A percentile compares a stretch with the other conserved stretches of the same genome.
phyloP scores from a whole-genome alignment of 2,797 vertebrate genomes.

The Limosa lapponica region DNA sequence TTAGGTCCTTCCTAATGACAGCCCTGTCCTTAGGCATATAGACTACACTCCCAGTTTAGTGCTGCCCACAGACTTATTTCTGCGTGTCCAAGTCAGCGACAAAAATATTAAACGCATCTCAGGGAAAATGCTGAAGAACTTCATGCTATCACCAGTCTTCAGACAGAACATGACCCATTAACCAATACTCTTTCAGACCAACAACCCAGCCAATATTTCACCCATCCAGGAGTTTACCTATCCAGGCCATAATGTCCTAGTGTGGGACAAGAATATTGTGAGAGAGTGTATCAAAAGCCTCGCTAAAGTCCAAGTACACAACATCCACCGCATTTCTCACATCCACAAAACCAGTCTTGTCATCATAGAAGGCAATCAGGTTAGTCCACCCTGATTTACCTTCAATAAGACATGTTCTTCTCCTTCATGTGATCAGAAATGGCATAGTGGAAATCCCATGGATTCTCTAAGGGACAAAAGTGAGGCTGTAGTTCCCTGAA shows the following conservation, averaged over 20 bases:
- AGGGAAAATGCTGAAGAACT: neutral
- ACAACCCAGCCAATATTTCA: neutral
- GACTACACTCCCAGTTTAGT: neutral
- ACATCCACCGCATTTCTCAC: neutral
- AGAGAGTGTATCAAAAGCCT: neutral
- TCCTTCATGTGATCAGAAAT: neutral
- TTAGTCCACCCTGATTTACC: neutral
- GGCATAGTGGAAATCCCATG: too few relatives aligned
- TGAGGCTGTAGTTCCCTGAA: neutral
- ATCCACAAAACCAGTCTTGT: neutral
- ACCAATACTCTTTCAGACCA: neutral
- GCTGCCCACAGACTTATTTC: neutral
- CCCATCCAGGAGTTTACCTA: neutral
- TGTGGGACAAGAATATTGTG: neutral
- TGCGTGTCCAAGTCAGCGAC: neutral
- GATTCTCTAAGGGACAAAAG: neutral
- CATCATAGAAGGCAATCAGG: neutral
- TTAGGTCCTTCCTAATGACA: neutral
- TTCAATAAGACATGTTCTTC: neutral
- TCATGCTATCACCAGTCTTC: neutral
- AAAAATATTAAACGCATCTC: neutral
- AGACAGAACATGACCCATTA: neutral
- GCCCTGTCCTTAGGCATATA: neutral
- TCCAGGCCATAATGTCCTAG: neutral
- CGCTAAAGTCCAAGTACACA: neutral